Base-by-base conservation (phyloP, 1,140 invertebrate species). In the Musca domestica region DNA sequence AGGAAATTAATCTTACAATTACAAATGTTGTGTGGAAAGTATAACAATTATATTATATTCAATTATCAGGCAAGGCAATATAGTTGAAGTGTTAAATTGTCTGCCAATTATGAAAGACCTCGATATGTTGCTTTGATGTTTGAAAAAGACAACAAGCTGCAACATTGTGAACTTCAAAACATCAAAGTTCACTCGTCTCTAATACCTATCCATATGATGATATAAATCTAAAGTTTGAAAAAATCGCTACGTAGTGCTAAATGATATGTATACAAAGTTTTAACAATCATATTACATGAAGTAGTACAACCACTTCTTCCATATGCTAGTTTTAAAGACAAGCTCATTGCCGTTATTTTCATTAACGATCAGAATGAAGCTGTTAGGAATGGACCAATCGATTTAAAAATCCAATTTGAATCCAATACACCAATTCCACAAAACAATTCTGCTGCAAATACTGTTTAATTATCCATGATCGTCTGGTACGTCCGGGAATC, bases 401-500 rank as follows among this genome's bases (percentile, higher is more conserved):
- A 74, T 72, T 65, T 74, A 52, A 65, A 65, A 49, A 54, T 75
- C 12, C 71, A 76, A 69, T 72, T 76, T 48, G 69, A 76, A 68
- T 70, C 73, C 20, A n/a, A 63, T 12, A 41, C 54, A 46, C 64
- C 65, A 58, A 58, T 75, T 30, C 64, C 73, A 49, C 67, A 34
- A 19, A 70, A 73, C 6, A 76, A 71, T 22, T 68, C 71, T 65
- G 71, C 72, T 22, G n/a, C n/a, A n/a, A n/a, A n/a, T 73, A 71
- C 68, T 76, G 74, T 70, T 67, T 77, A 69, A 49, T 77, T 48
- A 63, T 75, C 12, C 73, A 77, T 66, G 74, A 77, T 71, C 47
- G 69, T 46, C 64, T 73, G 23, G 27, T 75, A 19, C n/a, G 20
- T 6, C 20, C n/a, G n/a, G n/a, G n/a, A n/a, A n/a, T n/a, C n/a